phyloP scores from a whole-genome alignment of 1,140 invertebrate species.

The Drosophila bipectinata region DNA sequence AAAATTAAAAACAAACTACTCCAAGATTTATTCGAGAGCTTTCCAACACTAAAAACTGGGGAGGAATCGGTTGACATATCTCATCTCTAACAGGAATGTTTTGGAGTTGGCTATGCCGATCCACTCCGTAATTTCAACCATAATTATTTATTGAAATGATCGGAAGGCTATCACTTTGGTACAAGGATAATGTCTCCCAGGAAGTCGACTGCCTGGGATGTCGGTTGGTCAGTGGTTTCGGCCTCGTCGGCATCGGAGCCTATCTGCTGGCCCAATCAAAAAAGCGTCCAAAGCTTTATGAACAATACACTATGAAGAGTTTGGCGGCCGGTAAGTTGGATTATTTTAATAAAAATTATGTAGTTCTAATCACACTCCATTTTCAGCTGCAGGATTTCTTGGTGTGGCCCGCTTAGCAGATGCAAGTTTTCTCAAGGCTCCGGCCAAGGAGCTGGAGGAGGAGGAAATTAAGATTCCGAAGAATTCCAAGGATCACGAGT shows the following conservation, averaged over 20 bases:
- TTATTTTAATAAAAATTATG: too few relatives aligned
- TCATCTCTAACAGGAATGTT: neutral
- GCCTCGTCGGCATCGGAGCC: constrained; percentile 62
- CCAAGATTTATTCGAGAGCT: neutral
- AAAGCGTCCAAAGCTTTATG: constrained; percentile 40
- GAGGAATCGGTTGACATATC: neutral
- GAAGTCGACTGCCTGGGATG: constrained; percentile 57
- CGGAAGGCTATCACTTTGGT: constrained; percentile 59
- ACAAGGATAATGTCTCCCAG: constrained; percentile 49
- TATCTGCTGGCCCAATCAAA: constrained; percentile 59
- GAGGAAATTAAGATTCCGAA: constrained; percentile 16
- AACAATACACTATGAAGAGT: constrained; percentile 64
- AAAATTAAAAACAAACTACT: constrained; percentile 1
- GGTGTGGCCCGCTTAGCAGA: constrained; percentile 64
- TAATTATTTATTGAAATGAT: constrained; percentile 45
- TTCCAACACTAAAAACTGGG: neutral
- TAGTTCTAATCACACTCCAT: neutral
- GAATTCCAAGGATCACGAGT: constrained; percentile 40
- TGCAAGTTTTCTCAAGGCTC: constrained; percentile 60
- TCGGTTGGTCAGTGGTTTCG: constrained; percentile 62
- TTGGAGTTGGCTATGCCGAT: neutral
- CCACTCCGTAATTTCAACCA: neutral
- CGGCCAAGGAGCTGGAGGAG: constrained; percentile 14
- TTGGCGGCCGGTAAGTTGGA: constrained; percentile 50
- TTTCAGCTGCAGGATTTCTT: constrained; percentile 49